Percentiles rank a stretch among this genome's conserved stretches.
Evolutionary conservation across 2,888 invertebrate genomes (phyloP).

Genomic region (Orgyia antiqua): DNA sequence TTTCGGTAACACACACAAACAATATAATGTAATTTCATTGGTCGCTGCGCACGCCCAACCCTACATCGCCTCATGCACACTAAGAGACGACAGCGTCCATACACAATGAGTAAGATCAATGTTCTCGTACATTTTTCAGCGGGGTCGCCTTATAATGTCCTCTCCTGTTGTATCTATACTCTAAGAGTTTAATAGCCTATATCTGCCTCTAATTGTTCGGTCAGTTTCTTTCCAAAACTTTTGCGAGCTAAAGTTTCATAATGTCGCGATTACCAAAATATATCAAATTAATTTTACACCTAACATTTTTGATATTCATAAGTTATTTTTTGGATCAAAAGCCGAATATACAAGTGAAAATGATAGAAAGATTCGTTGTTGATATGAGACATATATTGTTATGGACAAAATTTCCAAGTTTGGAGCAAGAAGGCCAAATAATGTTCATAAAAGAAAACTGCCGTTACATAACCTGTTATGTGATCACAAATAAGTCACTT

Average conservation of each 20-base stretch:
- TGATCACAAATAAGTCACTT: conserved; percentile 46
- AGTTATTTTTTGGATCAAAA: conserved; percentile 18
- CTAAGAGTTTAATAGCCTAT: no score
- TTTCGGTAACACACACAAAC: no score
- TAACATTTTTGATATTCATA: conserved; percentile 19
- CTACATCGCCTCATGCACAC: no score
- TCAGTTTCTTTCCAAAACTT: no score
- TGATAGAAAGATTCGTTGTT: conserved; percentile 36
- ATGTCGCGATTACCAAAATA: conserved; percentile 30
- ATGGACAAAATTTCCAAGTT: conserved; percentile 43
- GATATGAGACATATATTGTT: conserved; percentile 54
- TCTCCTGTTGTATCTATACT: no score
- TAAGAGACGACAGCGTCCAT: no score
- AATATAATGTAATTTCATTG: no score
- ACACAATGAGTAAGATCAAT: no score
- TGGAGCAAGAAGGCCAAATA: conserved; percentile 38
- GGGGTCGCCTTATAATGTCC: no score
- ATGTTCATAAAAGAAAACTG: conserved; percentile 41
- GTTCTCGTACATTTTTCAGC: no score
- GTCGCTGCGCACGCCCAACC: no score
- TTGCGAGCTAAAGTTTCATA: not conserved
- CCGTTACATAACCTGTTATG: conserved; percentile 44
- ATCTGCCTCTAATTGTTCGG: no score
- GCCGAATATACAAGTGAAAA: conserved; percentile 21
- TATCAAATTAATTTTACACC: conserved; percentile 28